A percentile compares a stretch with the other conserved stretches of the same genome.
phyloP scores from a whole-genome alignment of 1,140 invertebrate species.

The Mactra quadrangularis region DNA sequence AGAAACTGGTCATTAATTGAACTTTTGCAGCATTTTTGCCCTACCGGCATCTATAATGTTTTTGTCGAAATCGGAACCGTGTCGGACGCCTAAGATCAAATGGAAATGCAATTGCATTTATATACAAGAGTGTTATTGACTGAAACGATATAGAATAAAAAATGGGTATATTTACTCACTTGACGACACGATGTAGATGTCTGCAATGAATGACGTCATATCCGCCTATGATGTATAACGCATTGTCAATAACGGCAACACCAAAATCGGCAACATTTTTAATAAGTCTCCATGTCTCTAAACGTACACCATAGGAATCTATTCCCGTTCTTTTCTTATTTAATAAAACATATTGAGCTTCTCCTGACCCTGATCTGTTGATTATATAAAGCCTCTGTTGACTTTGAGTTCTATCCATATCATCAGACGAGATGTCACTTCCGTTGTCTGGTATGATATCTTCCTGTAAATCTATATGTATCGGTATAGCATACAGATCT shows the following conservation, averaged over 20 bases:
- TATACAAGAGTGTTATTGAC: no score
- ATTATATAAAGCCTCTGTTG: constrained; percentile 72
- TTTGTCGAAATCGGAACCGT: no score
- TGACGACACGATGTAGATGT: constrained; percentile 65
- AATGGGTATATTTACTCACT: no score
- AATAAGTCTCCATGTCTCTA: constrained; percentile 65
- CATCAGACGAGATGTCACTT: neutral
- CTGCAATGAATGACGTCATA: constrained; percentile 63
- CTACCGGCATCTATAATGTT: no score
- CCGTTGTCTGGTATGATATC: neutral
- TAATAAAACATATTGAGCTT: constrained; percentile 68
- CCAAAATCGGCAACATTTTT: constrained; percentile 70
- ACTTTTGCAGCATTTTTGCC: no score
- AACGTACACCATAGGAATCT: constrained; percentile 62
- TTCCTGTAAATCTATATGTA: neutral
- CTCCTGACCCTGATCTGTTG: constrained; percentile 70
- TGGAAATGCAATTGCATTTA: no score
- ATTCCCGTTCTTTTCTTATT: constrained; percentile 54
- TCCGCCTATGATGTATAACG: constrained; percentile 73
- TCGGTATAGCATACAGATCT: neutral
- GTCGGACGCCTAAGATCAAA: no score
- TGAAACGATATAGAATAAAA: no score
- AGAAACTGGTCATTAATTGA: no score
- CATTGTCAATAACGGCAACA: constrained; percentile 67
- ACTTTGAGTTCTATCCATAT: constrained; percentile 36